A percentile compares a stretch with the other conserved stretches of the same genome.
phyloP scores from a whole-genome alignment of 2,113 vertebrate species.

The Phyllopteryx taeniolatus region DNA sequence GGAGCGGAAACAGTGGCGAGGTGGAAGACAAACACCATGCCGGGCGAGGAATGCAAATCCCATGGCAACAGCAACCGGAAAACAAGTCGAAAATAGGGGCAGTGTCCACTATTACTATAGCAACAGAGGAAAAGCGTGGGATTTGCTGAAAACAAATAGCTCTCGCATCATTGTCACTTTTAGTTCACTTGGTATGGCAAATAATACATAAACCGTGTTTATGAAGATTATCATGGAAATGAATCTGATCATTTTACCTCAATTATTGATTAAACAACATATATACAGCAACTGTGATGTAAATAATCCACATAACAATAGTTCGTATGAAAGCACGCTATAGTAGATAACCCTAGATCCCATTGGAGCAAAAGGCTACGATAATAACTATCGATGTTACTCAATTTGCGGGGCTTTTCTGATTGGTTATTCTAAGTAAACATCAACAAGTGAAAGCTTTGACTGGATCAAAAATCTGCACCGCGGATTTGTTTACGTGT shows the following conservation, averaged over 20 bases:
- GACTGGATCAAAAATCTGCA: slow-evolving; percentile 28
- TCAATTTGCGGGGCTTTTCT: background rate
- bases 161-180: slow-evolving; percentile 35
- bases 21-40: slow-evolving; percentile 45
- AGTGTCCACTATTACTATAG: slow-evolving; percentile 84
- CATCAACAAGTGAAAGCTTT: slow-evolving; percentile 19
- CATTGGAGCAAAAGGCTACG: background rate
- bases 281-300: background rate
- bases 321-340: too few species aligned
- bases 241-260: background rate
- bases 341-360: too few species aligned
- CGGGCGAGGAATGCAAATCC: slow-evolving; percentile 74
- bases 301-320: background rate
- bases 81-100: slow-evolving; percentile 83
- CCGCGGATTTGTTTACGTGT: slow-evolving; percentile 75
- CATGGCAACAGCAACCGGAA: slow-evolving; percentile 82
- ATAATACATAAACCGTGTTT: background rate
- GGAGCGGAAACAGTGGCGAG: slow-evolving; percentile 37
- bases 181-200: background rate
- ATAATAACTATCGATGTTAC: background rate
- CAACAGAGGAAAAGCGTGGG: slow-evolving; percentile 76
- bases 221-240: background rate
- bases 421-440: slow-evolving; percentile 1
- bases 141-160: slow-evolving; percentile 75
- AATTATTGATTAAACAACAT: background rate